Base-by-base conservation (phyloP, 2,797 vertebrate species). In the Coracias cyanogaster region DNA sequence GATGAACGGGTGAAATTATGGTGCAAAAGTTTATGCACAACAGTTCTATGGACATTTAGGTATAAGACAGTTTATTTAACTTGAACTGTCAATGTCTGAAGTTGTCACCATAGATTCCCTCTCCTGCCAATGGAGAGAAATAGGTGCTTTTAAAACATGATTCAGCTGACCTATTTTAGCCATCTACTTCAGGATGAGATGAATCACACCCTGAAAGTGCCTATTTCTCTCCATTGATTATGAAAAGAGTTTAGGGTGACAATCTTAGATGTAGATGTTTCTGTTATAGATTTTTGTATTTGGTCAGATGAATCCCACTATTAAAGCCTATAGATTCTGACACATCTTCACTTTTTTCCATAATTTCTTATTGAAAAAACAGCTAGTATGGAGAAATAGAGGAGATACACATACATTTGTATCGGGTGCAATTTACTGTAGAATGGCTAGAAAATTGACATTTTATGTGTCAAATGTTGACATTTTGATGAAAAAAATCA, bases 221-320 rank as follows among this genome's bases (percentile, higher is more conserved):
- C 58, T 81, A 76, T 96, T 95, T 94, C 91, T 95, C 86, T 93
- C 90, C 93, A 95, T 58, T 93, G 93, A 91, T 95, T 95, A 91
- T 84, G 80, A 86, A 94, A 83, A 94, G 77, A 72, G 62, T 86
- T 49, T 49, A 79, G 58, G 46, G 43, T 90, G 82, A 88, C 76
- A 93, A 86, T 28, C 43, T 95, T 46, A 92, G 61, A 72, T 79
- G 85, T 69, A 93, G 92, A 84, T 86, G 55, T 79, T 70, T 95
- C 82, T 65, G 80, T 88, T 95, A 95, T 58, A 89, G 88, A 94
- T 93, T 95, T 95, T 94, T 94, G 26, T 89, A 82, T 70, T 93
- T 95, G 80, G 70, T 61, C 67, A 52, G 62, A 93, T 89, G 90
- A 95, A 84, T 94, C 73, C 37, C 51, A 45, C 80, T 89, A 84